These are phyloP conservation scores for Bombus waltoni DNA, from an alignment of 1,140 invertebrate genomes.

Conservation along the genomic window DNA sequence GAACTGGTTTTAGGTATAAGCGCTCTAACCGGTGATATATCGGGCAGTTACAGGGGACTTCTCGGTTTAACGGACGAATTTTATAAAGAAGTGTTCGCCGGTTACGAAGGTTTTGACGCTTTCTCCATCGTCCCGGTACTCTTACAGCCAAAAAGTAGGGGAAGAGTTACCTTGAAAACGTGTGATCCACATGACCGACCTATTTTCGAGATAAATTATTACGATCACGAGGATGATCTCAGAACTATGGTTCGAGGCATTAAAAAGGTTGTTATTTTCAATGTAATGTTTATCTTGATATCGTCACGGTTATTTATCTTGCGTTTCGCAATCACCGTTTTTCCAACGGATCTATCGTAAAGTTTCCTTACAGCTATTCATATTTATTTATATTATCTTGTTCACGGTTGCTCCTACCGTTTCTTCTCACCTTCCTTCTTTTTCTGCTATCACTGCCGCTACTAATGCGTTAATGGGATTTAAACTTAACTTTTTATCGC, in stretches of 20 bases:
- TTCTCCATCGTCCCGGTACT: slow-evolving; percentile 88
- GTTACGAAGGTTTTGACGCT: slow-evolving; percentile 78
- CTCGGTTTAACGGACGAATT: slow-evolving; percentile 86
- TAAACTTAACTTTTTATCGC: not conserved
- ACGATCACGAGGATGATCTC: slow-evolving; percentile 87
- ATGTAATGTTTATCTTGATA: not conserved
- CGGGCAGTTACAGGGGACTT: slow-evolving; percentile 86
- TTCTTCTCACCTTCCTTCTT: no score
- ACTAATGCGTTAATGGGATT: no score
- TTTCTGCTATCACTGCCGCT: not conserved
- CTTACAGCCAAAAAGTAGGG: slow-evolving; percentile 89
- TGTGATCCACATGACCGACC: slow-evolving; percentile 89
- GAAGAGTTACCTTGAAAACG: slow-evolving; percentile 86
- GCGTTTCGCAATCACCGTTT: not conserved
- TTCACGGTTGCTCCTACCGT: not conserved
- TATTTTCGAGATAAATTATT: slow-evolving; percentile 90
- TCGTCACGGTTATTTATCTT: not conserved
- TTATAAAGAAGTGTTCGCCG: slow-evolving; percentile 84
- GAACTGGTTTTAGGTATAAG: slow-evolving; percentile 90
- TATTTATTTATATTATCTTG: no score
- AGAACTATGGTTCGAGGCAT: slow-evolving; percentile 88
- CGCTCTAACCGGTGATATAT: slow-evolving; percentile 87
- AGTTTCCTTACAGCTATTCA: not conserved
- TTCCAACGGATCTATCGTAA: no score
- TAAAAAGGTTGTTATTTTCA: slow-evolving; percentile 84